Evolutionary conservation across 2,888 invertebrate genomes (phyloP), one percentile per base, ranked within the genome.

Genomic region (Polyploca ridens): DNA sequence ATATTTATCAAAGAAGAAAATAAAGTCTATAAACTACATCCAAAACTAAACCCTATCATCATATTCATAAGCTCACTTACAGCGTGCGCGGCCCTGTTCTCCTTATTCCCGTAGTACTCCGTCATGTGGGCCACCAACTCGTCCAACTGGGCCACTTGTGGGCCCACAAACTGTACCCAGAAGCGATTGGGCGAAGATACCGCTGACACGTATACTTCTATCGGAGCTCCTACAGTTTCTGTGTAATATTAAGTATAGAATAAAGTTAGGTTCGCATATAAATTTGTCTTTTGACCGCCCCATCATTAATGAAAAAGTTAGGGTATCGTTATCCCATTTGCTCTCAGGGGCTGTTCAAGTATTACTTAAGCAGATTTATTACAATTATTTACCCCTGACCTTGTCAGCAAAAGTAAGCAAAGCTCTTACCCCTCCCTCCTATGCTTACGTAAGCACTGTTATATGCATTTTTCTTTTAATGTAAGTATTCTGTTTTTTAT

Each of bases 191-290:
- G 98, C 38, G 96, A 96, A 14, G 97, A 96, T 70, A 98, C 96
- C 0, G 98, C 98, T 0, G 98, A 98, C 5, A 98, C 97, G 89
- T 97, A 98, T 16, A 98, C 97, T 82, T 98, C 97, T 82, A 98
- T 95, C 19, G 95, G 95, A 1, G 96, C 95, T 67, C 96, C 96
- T 65, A 85, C 77, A 6, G 83, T 77, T 44, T 90, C 91, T 85
- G 76, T 64, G 16, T 46, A 14, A 14, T 41, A 35, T 58, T 58
- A n/a, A 58, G 7, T 33, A 10, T n/a, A n/a, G 33, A 14, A 35
- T 35, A 58, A 8, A 19, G 4, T 49, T n/a, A 4, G 46, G 7
- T 46, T 14, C 44, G 10, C n/a, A 1, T 1, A 6, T 46, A 6
- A n/a, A 19, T 54, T 19, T 10, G 19, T 19, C 19, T 54, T 54